These are phyloP conservation scores for Euzetes globulus DNA, from an alignment of 2,888 invertebrate species.

Conservation along the genomic window DNA sequence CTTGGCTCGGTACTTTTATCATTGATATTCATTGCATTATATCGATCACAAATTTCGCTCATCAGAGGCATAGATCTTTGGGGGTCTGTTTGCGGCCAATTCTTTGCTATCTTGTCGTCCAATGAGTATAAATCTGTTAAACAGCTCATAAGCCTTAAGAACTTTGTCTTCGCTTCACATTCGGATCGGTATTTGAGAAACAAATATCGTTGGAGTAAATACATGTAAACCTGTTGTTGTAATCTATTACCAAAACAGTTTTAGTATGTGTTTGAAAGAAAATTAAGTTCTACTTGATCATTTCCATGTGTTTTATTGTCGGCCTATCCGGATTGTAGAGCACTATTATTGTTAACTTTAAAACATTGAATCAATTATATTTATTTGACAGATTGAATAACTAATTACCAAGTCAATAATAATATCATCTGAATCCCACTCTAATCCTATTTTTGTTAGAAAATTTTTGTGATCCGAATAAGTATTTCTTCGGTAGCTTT, in stretches of 20 bases:
- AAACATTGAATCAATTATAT: not conserved
- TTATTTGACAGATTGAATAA: too few species aligned
- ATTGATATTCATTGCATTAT: not conserved
- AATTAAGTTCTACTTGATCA: not conserved
- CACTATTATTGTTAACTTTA: not conserved
- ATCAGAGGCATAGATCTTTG: not conserved
- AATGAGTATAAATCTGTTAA: not conserved
- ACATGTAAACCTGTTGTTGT: not conserved
- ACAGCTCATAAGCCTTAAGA: not conserved
- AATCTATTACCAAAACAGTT: not conserved
- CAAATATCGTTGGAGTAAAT: not conserved
- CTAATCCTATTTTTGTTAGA: not conserved
- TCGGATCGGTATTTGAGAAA: not conserved
- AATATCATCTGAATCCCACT: not conserved
- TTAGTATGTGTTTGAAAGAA: not conserved
- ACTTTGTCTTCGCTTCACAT: not conserved
- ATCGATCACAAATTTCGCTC: not conserved
- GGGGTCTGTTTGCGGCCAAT: not conserved
- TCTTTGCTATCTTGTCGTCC: not conserved
- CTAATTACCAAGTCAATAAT: constrained; percentile 4
- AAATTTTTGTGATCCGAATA: not conserved
- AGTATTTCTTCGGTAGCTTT: not conserved
- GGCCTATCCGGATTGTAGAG: not conserved
- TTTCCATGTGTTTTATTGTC: not conserved
- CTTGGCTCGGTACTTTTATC: too few species aligned